A percentile compares a stretch with the other conserved stretches of the same genome.
phyloP scores from a whole-genome alignment of 2,797 vertebrate species.

The Pampus argenteus region DNA sequence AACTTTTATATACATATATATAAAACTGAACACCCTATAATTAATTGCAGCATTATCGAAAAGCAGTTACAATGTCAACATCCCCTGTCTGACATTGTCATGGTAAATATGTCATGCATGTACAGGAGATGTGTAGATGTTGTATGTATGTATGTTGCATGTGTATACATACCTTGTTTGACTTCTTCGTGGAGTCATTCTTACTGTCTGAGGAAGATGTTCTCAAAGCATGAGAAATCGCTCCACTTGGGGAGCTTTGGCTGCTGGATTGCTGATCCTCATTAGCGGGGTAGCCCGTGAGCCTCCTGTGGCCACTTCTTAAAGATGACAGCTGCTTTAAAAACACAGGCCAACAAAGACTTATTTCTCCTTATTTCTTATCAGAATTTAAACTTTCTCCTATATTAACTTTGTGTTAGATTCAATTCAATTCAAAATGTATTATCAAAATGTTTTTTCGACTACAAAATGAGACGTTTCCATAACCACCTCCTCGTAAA shows the following conservation, averaged over 20 bases:
- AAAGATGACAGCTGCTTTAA: constrained; percentile 92
- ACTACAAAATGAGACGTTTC: not conserved
- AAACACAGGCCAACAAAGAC: constrained; percentile 4
- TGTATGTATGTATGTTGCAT: not conserved
- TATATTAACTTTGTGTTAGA: not conserved
- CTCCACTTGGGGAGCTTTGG: constrained; percentile 89
- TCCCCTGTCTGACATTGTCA: not conserved
- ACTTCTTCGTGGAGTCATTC: constrained; percentile 90
- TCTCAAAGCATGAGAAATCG: constrained; percentile 90
- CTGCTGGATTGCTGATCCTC: constrained; percentile 92
- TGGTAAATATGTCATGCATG: not conserved
- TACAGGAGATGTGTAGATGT: not conserved
- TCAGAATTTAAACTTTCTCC: not conserved
- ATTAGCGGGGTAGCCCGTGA: constrained; percentile 91
- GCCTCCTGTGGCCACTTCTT: constrained; percentile 96
- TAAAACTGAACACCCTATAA: not conserved
- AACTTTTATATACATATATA: no score
- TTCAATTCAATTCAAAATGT: constrained; percentile 3
- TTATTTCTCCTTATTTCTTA: not conserved
- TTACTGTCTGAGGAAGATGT: constrained; percentile 94
- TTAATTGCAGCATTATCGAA: no score
- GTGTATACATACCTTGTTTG: constrained; percentile 87
- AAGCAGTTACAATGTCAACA: no score
- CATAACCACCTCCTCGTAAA: not conserved
- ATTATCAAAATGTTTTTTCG: not conserved